A percentile compares a stretch with the other conserved stretches of the same genome.
Evolutionary conservation across 2,797 vertebrate species (phyloP).

Genomic region (Anguilla marmorata): DNA sequence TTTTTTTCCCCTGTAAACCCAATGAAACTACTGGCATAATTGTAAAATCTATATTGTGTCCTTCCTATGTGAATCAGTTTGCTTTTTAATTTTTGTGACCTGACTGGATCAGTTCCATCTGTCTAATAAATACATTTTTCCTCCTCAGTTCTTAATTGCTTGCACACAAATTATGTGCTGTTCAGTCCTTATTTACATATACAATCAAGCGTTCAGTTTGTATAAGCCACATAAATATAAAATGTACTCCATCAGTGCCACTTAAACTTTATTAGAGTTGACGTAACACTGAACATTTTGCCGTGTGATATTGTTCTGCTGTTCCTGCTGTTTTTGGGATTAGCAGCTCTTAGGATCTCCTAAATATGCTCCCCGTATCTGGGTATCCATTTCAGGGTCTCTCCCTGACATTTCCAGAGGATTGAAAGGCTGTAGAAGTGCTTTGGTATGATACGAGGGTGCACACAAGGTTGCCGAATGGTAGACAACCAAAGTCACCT

Average conservation of each 20-base stretch:
- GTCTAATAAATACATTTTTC: not conserved
- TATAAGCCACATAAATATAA: not conserved
- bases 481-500: not conserved
- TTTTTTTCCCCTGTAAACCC: not conserved
- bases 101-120: not conserved
- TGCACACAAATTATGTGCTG: not conserved
- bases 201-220: not conserved
- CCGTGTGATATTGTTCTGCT: not conserved
- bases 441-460: not conserved
- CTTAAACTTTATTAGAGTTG: not conserved
- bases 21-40: not conserved
- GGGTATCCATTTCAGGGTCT: slow-evolving; percentile 3
- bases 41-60: not conserved
- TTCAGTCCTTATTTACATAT: not conserved
- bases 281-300: not conserved
- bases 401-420: not conserved
- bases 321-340: slow-evolving; percentile 3
- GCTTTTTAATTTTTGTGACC: not conserved
- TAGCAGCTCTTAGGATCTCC: not conserved
- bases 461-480: not conserved
- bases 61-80: not conserved
- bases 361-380: not conserved
- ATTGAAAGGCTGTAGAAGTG: not conserved
- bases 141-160: not conserved
- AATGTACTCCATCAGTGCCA: not conserved